These are phyloP conservation scores for Portevinia maculata DNA, from an alignment of 2,888 invertebrate species.

Conservation along the genomic window DNA sequence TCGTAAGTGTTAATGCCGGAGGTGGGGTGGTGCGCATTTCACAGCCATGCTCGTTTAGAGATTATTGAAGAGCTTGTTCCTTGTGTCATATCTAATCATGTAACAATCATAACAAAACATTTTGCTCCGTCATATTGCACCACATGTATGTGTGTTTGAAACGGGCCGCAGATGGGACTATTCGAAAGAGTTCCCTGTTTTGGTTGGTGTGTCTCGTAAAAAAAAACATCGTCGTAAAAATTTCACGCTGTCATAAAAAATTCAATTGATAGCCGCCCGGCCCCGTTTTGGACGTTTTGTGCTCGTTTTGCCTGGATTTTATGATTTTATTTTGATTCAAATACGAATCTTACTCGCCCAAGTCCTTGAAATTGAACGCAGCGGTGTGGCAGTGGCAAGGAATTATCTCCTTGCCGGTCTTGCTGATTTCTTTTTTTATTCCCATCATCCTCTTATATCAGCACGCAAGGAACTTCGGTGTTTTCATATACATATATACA, in stretches of 20 bases:
- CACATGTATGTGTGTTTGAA: conserved; percentile 1
- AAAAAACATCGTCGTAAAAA: conserved; percentile 52
- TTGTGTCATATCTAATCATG: conserved; percentile 60
- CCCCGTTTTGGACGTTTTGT: conserved; percentile 48
- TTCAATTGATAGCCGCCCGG: conserved; percentile 62
- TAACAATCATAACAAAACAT: conserved; percentile 66
- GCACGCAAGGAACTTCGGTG: conserved; percentile 8
- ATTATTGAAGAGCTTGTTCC: conserved; percentile 64
- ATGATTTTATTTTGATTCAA: conserved; percentile 71
- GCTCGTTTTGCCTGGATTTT: conserved; percentile 53
- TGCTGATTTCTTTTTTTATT: conserved; percentile 8
- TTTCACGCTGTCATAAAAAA: conserved; percentile 65
- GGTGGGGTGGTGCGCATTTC: conserved; percentile 4
- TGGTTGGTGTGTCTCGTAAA: conserved; percentile 42
- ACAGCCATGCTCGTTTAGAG: conserved; percentile 36
- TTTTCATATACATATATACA: neutral
- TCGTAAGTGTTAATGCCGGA: conserved; percentile 62
- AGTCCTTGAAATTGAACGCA: conserved; percentile 60
- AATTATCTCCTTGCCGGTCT: conserved; percentile 44
- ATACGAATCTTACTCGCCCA: conserved; percentile 52
- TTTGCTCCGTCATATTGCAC: conserved; percentile 34
- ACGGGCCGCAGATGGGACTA: conserved; percentile 14
- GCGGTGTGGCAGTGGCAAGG: conserved; percentile 21
- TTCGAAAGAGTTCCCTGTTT: conserved; percentile 14
- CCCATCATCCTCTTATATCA: conserved; percentile 15